phyloP scores from a whole-genome alignment of 1,140 invertebrate species.

The Coptotermes formosanus region DNA sequence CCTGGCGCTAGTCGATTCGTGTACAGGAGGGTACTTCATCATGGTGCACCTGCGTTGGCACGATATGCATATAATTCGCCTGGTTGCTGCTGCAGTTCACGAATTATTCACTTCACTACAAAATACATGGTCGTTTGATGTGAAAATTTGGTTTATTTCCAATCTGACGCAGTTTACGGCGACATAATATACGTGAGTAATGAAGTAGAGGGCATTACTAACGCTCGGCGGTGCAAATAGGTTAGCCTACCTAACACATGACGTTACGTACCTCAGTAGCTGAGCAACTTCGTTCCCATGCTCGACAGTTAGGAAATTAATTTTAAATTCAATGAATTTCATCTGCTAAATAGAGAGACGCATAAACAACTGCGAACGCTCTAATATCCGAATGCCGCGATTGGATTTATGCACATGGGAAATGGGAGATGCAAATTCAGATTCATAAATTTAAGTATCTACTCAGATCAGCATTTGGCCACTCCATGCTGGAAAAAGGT shows the following conservation, averaged over 20 bases:
- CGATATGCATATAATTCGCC: too few relatives aligned
- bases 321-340: constrained; percentile 2
- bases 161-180: constrained; percentile 17
- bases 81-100: too few relatives aligned
- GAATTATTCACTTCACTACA: background rate
- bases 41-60: too few relatives aligned
- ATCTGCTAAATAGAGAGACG: background rate
- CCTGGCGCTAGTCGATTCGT: too few relatives aligned
- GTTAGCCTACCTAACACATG: too few relatives aligned
- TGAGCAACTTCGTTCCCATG: background rate
- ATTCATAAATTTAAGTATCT: too few relatives aligned
- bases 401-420: too few relatives aligned
- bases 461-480: too few relatives aligned
- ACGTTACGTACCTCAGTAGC: background rate
- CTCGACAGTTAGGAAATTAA: background rate
- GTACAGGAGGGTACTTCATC: too few relatives aligned
- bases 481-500: too few relatives aligned
- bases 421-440: too few relatives aligned
- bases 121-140: constrained; percentile 16
- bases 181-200: constrained; percentile 13
- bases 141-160: constrained; percentile 17
- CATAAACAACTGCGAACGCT: background rate
- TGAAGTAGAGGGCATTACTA: background rate
- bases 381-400: too few relatives aligned
- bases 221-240: background rate